phyloP scores from a whole-genome alignment of 2,113 vertebrate genomes.

The Antigone vipio region DNA sequence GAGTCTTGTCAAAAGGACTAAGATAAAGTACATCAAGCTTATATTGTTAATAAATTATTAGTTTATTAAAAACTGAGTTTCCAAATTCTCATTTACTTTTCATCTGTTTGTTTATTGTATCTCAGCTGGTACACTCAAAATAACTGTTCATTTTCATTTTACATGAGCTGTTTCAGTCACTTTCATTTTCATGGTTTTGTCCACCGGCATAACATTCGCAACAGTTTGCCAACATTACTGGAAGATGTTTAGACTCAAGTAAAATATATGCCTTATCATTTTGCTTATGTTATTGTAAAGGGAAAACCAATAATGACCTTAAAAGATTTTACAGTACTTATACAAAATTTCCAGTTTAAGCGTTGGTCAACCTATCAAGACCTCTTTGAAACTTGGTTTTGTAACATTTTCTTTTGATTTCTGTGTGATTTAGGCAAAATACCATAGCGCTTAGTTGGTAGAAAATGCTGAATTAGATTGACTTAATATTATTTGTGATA shows the following conservation, averaged over 20 bases:
- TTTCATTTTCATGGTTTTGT: constrained; percentile 4
- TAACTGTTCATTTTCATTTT: constrained; percentile 11
- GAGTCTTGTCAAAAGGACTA: constrained; percentile 32
- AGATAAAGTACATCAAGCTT: constrained; percentile 13
- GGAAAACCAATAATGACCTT: background rate
- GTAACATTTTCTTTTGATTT: background rate
- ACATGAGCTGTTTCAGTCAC: background rate
- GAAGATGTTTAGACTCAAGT: background rate
- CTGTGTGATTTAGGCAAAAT: background rate
- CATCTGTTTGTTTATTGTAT: constrained; percentile 16
- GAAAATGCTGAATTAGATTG: background rate
- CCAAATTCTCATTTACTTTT: constrained; percentile 42
- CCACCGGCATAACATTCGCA: background rate
- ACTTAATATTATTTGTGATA: constrained; percentile 1
- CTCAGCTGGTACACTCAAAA: background rate
- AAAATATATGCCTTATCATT: background rate
- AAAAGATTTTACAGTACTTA: background rate
- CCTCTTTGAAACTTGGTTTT: background rate
- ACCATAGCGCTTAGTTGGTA: background rate
- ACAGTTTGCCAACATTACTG: background rate
- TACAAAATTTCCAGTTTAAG: background rate
- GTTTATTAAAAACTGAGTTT: constrained; percentile 33
- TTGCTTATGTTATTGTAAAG: background rate
- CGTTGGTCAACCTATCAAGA: background rate
- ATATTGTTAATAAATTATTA: constrained; percentile 23